Base-by-base conservation (phyloP, 2,888 invertebrate genomes). In the Drosophila trichaetosa region DNA sequence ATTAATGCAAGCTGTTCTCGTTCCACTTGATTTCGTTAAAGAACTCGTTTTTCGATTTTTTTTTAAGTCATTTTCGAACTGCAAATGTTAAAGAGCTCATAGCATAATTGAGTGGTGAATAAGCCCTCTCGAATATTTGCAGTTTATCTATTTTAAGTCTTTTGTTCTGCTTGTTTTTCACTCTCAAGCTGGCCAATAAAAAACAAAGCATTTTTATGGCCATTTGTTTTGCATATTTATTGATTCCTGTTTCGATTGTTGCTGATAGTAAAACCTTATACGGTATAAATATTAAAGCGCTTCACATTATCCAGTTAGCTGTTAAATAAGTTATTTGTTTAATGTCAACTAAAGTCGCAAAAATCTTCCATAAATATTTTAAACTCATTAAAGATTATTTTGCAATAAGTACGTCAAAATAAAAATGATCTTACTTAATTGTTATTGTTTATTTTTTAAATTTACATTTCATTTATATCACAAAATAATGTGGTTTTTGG, bases 21-120 rank as follows among this genome's bases (percentile, higher is more conserved):
- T 74, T 78, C 77, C 78, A 77, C 78, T 78, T 70, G 74, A 78
- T 78, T 78, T 61, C 61, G 64, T 72, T 80, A 69, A 78, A 75
- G 80, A 87, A 87, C 83, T 70, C 71, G 83, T 83, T 83, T 58
- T 61, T 27, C 21, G 18, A n/a, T 53, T 42, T 49, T 60, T 65
- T 56, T 63, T 58, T 34, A 33, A 51, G 5, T 29, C 29, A 51
- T 38, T 38, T 36, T 38, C 24, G n/a, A 29, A 29, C 48, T 59
- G 56, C 63, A 66, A 54, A 46, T 59, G 8, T 36, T 62, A 10
- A 21, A 59, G 72, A 46, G 31, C 46, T 46, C 40, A 46, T 27
- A 31, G 34, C 60, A 64, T 61, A 76, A 68, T 68, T 61, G 73
- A 61, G 60, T 49, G 38, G 29, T 57, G 63, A 31, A 27, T 18